Evolutionary conservation across 2,113 vertebrate species (phyloP), one percentile per base, ranked within the genome.

Genomic region (Scomber colias): DNA sequence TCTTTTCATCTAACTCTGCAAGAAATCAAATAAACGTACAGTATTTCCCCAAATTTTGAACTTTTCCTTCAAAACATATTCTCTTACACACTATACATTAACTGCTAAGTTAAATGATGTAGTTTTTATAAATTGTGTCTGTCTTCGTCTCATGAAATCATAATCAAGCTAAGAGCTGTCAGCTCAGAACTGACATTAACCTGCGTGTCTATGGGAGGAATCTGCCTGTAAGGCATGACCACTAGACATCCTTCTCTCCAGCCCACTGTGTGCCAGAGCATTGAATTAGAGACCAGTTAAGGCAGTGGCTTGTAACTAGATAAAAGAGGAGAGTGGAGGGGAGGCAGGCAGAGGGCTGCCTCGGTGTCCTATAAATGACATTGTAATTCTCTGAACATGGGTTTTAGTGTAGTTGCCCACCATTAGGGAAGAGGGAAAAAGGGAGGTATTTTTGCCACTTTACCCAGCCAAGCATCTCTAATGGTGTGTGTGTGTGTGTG

Each of bases 311-410:
- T 91, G 89, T 92, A 94, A 93, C 91, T 89, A 87, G 89, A 95
- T 93, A 91, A 92, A 90, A 91, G 89, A 82, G 78, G 69, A 80
- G 77, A 90, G 87, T 83, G 83, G 75, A 89, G 54, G 85, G 77
- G 81, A 83, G 83, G 81, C 54, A 87, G 75, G 76, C 71, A 79
- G 73, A 87, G 85, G 78, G 80, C 81, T 82, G 88, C 79, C 89
- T 91, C 59, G 66, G 87, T 87, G 89, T 92, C 93, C 92, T 94
- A 92, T 93, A 93, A 94, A 95, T 92, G 94, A 95, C 94, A 94
- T 94, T 94, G 94, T 93, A 93, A 94, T 94, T 92, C 92, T 93
- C 88, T 86, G 80, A 88, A 91, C 90, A 93, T 85, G 86, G 82
- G 90, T 93, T 95, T 93, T 93, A 94, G 90, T 92, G 87, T 89